Evolutionary conservation across 37 sponge, comb jelly and placozoan species (phyloP).

Genomic region (Beroe ovata): DNA sequence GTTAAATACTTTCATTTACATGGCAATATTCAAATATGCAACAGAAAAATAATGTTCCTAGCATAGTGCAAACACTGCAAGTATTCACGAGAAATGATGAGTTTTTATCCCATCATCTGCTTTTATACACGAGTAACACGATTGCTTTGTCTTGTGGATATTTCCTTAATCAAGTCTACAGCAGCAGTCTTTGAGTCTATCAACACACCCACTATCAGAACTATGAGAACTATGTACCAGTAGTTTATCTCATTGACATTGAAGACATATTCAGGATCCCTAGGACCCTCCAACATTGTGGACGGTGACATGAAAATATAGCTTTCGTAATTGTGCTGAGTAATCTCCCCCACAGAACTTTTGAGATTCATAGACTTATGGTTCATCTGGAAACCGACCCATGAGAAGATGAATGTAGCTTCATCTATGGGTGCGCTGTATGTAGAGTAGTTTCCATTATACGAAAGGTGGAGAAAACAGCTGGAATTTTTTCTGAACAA

Average conservation of each 20-base stretch:
- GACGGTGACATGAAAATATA: neutral
- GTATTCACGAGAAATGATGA: no score
- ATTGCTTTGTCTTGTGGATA: no score
- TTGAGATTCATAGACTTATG: neutral
- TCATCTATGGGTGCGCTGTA: neutral
- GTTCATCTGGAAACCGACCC: neutral
- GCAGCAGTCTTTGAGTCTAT: no score
- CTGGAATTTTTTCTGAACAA: no score
- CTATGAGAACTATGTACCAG: no score
- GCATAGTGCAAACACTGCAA: no score
- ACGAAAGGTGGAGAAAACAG: neutral
- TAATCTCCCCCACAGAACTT: neutral
- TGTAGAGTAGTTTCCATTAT: neutral
- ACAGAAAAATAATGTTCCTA: no score
- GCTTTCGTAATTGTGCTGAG: neutral
- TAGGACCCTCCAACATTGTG: neutral
- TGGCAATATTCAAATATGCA: no score
- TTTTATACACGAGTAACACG: no score
- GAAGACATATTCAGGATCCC: neutral
- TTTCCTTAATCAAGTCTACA: no score
- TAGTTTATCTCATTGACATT: neutral
- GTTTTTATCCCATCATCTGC: no score
- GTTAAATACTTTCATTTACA: neutral
- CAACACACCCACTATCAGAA: neutral
- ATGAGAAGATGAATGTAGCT: neutral